Evolutionary conservation across 2,113 vertebrate genomes (phyloP).

Genomic region (Tetraodon nigroviridis): DNA sequence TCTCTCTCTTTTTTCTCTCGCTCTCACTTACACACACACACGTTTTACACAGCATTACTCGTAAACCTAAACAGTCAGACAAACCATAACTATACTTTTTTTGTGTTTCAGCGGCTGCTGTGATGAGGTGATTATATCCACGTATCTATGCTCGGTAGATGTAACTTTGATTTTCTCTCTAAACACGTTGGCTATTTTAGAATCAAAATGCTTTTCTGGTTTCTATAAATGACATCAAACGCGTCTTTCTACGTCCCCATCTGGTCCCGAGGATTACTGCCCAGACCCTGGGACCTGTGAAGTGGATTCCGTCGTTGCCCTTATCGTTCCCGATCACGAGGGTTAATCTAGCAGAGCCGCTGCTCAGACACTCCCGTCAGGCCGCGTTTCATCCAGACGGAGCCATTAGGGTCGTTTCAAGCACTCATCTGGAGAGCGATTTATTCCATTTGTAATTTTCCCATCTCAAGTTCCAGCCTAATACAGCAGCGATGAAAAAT

Average conservation of each 20-base stretch:
- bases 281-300: constrained; percentile 10
- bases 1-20: constrained; percentile 4
- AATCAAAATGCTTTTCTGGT: not conserved
- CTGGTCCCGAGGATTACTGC: constrained; percentile 18
- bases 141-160: not conserved
- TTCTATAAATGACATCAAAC: not conserved
- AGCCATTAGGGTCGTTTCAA: constrained; percentile 30
- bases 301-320: not conserved
- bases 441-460: no score
- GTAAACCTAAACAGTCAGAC: no score
- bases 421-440: not conserved
- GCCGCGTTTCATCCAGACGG: constrained; percentile 35
- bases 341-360: constrained; percentile 48
- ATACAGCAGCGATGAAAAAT: no score
- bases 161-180: constrained; percentile 21
- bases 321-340: constrained; percentile 24
- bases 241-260: constrained; percentile 12
- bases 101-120: not conserved
- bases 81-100: no score
- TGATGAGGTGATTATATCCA: not conserved
- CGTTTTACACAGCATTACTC: no score
- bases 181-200: constrained; percentile 29
- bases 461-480: no score
- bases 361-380: constrained; percentile 18
- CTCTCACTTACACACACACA: not conserved